These are phyloP conservation scores for Falco naumanni DNA, from an alignment of 2,797 vertebrate species.

Conservation along the genomic window DNA sequence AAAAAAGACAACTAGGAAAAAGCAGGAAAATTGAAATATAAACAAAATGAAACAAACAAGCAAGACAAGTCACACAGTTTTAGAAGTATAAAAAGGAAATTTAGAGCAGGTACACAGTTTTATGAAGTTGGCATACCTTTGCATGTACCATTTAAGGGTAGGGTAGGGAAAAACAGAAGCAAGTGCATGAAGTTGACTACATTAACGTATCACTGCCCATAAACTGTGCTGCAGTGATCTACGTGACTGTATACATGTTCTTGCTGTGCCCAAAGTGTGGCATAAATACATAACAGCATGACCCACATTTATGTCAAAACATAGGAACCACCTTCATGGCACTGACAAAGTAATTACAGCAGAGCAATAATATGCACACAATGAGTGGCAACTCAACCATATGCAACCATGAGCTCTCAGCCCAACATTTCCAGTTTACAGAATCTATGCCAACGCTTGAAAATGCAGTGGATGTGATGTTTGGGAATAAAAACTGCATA, in stretches of 20 bases:
- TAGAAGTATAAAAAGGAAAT: neutral
- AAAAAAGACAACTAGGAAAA: neutral
- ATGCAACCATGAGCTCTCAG: rapidly evolving
- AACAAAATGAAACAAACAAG: neutral
- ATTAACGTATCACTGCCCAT: neutral
- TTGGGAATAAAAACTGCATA: neutral
- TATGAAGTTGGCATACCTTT: neutral
- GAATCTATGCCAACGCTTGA: neutral
- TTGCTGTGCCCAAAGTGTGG: neutral
- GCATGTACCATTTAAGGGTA: neutral
- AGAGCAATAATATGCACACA: neutral
- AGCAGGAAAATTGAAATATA: neutral
- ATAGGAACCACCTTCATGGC: neutral
- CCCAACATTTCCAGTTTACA: neutral
- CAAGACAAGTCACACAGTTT: neutral
- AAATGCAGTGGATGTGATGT: neutral
- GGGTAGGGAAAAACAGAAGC: neutral
- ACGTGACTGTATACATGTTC: neutral
- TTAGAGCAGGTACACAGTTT: neutral
- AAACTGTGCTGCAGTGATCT: neutral
- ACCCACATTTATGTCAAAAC: neutral
- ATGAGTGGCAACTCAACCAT: rapidly evolving
- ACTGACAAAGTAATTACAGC: neutral
- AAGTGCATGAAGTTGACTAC: neutral
- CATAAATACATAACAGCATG: neutral